Base-by-base conservation (phyloP, 2,888 invertebrate genomes). In the Luffia ferchaultella region DNA sequence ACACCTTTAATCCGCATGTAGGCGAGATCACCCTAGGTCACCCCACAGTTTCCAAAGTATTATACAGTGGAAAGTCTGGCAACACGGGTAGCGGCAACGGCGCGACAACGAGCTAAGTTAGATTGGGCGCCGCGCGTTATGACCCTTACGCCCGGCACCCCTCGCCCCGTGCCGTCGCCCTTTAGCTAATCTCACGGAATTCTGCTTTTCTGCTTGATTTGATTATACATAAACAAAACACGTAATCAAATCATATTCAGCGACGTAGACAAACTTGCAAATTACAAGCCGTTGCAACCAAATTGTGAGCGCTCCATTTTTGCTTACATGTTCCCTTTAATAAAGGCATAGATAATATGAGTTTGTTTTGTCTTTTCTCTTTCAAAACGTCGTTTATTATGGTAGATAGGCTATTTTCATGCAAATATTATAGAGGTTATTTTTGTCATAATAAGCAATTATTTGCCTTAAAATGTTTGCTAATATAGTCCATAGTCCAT, bases 91-190 rank as follows among this genome's bases (percentile, higher is more conserved):
- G 12, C 30, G 30, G 30, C 30, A 30, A 30, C 30, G 64, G 61
- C 57, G 61, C 65, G 70, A 65, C 68, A 75, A 76, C 73, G 76
- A 70, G 68, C 70, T 66, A 67, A 76, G 66, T 76, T 76, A 76
- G 76, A 76, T 76, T 76, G 74, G 68, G 60, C 62, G 65, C 59
- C 62, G 30, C 30, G 30, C 30, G 30, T 30, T 30, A 30, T 30
- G 30, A 30, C 30, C 30, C 30, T n/a, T n/a, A 30, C 30, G 30
- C 30, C n/a, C 30, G 30, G 5, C 30, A 12, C 30, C 30, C 30
- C 30, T 30, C 30, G 30, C 30, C 30, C 30, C 30, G 30, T 12
- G 30, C 30, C 30, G 30, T 12, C 30, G 30, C 30, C 5, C 30
- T 12, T 12, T 12, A 12, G 30, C 30, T 30, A 30, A 30, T 30